phyloP scores from a whole-genome alignment of 2,113 vertebrate species.

The Aleadryas rufinucha region DNA sequence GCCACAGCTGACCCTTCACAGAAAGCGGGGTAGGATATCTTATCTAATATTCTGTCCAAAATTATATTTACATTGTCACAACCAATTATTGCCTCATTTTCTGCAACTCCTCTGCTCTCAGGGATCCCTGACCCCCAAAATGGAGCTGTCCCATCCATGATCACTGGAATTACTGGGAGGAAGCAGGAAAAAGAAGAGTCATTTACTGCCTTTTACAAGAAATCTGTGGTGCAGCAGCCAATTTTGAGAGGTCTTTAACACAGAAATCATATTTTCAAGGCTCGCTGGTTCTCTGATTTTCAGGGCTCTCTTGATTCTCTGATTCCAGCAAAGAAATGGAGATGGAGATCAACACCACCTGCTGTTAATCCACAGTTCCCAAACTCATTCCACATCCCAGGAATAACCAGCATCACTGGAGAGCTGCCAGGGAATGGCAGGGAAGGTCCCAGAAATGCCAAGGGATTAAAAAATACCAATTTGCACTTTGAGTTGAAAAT shows the following conservation, averaged over 20 bases:
- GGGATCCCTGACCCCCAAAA: background rate
- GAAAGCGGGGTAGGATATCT: background rate
- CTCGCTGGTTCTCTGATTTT: background rate
- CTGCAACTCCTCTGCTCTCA: background rate
- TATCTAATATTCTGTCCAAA: background rate
- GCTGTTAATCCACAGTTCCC: background rate
- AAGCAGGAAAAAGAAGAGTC: background rate
- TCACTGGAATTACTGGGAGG: background rate
- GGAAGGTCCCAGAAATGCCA: background rate
- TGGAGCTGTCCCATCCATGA: background rate
- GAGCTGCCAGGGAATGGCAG: background rate
- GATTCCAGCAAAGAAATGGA: background rate
- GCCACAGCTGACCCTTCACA: background rate
- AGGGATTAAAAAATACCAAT: background rate
- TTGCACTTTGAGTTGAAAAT: background rate
- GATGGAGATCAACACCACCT: background rate
- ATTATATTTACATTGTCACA: background rate
- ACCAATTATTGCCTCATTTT: background rate
- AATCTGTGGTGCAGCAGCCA: background rate
- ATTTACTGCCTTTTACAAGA: background rate
- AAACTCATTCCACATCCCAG: background rate
- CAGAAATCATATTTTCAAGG: background rate
- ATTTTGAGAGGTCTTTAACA: background rate
- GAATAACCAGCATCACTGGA: background rate
- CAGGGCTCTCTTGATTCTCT: too few species aligned